Conservation (phyloP, 2,113 vertebrate genomes). For the Phalacrocorax aristotelis region DNA sequence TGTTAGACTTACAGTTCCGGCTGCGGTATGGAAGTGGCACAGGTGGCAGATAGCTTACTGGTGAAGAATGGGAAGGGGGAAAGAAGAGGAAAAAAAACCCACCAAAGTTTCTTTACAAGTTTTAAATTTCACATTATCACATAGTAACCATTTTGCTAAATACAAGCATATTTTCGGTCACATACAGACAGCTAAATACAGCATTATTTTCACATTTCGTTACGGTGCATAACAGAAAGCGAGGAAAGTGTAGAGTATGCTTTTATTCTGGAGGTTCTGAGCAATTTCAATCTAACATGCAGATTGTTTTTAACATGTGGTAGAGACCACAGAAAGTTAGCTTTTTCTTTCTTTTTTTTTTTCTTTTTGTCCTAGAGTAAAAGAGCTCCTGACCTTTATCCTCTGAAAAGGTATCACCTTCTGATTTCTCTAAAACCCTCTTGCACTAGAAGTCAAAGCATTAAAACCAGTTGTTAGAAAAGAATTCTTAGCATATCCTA, state of each 20-base stretch:
- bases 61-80: neutral
- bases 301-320: slow-evolving; percentile 65
- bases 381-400: slow-evolving; percentile 69
- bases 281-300: slow-evolving; percentile 79
- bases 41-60: neutral
- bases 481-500: slow-evolving; percentile 39
- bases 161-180: slow-evolving; percentile 83
- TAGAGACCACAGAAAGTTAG: slow-evolving; percentile 51
- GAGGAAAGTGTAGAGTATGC: slow-evolving; percentile 69
- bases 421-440: slow-evolving; percentile 45
- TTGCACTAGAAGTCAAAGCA: slow-evolving; percentile 62
- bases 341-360: neutral
- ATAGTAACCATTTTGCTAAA: slow-evolving; percentile 80
- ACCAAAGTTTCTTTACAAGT: slow-evolving; percentile 65
- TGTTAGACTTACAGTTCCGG: neutral
- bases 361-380: slow-evolving; percentile 54
- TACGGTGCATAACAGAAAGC: slow-evolving; percentile 81
- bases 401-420: slow-evolving; percentile 57
- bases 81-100: neutral
- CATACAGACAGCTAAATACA: slow-evolving; percentile 83
- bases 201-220: slow-evolving; percentile 74
- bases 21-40: neutral
- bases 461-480: slow-evolving; percentile 73
- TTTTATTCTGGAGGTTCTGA: slow-evolving; percentile 73
- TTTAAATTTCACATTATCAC: slow-evolving; percentile 77